Evolutionary conservation across 2,113 vertebrate genomes (phyloP).

Genomic region (Thryonomys swinderianus): DNA sequence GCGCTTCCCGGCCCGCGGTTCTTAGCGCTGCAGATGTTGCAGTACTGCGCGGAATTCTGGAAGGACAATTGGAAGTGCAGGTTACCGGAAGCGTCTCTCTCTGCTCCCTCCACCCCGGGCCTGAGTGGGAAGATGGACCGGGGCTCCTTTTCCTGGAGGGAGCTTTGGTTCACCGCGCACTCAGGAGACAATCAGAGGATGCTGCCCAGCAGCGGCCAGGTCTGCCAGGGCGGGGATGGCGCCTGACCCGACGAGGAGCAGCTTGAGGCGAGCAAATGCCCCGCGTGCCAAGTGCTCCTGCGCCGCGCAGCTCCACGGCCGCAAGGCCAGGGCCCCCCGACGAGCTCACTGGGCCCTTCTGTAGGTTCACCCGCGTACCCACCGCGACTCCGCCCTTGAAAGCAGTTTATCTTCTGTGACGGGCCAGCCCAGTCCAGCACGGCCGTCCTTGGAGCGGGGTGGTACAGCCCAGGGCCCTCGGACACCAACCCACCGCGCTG

Average conservation of each 20-base stretch:
- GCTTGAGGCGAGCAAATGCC: neutral
- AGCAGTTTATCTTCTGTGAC: neutral
- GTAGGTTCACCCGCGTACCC: neutral
- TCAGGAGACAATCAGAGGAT: neutral
- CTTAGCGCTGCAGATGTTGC: slow-evolving; percentile 98
- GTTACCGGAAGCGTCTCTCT: neutral
- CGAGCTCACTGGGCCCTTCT: neutral
- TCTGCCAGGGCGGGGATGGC: neutral
- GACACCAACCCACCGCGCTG: neutral
- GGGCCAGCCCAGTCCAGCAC: neutral
- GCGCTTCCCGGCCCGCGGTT: slow-evolving; percentile 93
- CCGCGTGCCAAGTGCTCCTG: neutral
- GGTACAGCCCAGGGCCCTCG: neutral
- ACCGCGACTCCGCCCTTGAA: neutral
- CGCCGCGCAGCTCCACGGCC: neutral
- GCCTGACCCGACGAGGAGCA: neutral
- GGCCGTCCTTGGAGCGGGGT: neutral
- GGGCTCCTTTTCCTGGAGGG: neutral
- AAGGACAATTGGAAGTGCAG: slow-evolving; percentile 46
- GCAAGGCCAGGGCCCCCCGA: neutral
- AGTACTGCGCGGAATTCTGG: slow-evolving; percentile 94
- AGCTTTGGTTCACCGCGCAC: neutral
- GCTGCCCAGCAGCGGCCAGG: neutral
- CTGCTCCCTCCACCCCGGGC: neutral
- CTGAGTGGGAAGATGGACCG: no score